Evolutionary conservation across 2,888 invertebrate genomes (phyloP).

Genomic region (Mamestra brassicae): DNA sequence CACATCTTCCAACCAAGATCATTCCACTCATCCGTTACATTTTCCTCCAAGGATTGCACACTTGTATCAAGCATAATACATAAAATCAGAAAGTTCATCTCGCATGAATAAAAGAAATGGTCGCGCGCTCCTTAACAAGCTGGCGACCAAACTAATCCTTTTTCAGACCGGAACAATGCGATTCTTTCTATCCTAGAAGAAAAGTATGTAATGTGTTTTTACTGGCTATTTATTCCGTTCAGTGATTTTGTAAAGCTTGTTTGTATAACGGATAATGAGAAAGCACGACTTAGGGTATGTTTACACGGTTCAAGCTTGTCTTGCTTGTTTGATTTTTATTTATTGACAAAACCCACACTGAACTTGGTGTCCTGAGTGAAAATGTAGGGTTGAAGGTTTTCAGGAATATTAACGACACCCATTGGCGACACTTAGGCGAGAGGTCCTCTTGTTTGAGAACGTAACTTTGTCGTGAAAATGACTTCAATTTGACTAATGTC

Average conservation of each 20-base stretch:
- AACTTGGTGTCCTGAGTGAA: no score
- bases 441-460: no score
- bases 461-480: no score
- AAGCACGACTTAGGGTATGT: background rate
- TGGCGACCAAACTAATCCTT: slow-evolving; percentile 13
- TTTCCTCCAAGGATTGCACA: slow-evolving; percentile 9
- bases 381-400: no score
- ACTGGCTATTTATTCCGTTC: background rate
- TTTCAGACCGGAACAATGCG: slow-evolving; percentile 3
- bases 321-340: no score
- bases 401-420: no score
- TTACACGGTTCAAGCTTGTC: background rate
- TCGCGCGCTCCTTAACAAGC: slow-evolving; percentile 5
- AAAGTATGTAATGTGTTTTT: background rate
- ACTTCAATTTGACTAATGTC: no score
- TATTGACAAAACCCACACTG: no score
- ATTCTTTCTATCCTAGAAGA: background rate
- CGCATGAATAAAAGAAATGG: slow-evolving; percentile 27
- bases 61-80: slow-evolving; percentile 23
- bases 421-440: no score
- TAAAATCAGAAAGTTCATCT: slow-evolving; percentile 13
- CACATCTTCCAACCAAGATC: background rate
- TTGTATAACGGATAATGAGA: background rate
- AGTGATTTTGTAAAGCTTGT: slow-evolving; percentile 7
- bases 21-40: background rate